Base-by-base conservation (phyloP, 37 sponge, comb jelly and placozoan species). In the Hexactinellida sp. region DNA sequence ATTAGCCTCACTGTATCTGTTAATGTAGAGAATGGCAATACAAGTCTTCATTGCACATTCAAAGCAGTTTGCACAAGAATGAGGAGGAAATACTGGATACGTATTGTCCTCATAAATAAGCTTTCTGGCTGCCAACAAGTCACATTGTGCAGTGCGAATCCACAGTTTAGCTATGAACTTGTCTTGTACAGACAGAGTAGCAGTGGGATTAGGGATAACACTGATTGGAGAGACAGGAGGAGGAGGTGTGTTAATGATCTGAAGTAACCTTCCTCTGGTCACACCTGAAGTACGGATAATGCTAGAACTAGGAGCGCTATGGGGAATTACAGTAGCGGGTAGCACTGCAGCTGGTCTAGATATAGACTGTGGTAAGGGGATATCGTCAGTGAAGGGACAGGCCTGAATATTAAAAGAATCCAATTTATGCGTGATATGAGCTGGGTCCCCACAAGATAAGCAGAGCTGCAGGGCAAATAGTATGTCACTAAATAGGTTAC, bases 141-240 rank as follows among this genome's bases (percentile, higher is more conserved):
- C 76, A 23, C 76, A 63, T n/a, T 63, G 76, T 7, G 76, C 76
- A 23, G 76, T 63, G 76, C 76, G 76, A 7, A 63, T 63, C 76
- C 76, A 63, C 3, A 63, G 76, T n/a, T n/a, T 63, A 32, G 76
- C 76, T 21, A n/a, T 63, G 21, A 63, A 63, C 13, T 63, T 63
- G 13, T 63, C 76, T 25, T 25, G 32, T 32, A 3, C 13, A 7
- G 76, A 63, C 13, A 47, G 9, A 19, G 16, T 16, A 47, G 52
- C 52, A 47, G 52, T 19, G 25, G 76, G 5, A 63, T n/a, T n/a
- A 25, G 76, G 34, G 30, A n/a, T 10, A 63, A n/a, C 32, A 32
- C 28, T 10, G 25, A 63, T 63, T 5, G 13, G 47, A 41, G 47
- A 13, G 47, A 41, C 13, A 41, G 5, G 5, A 41, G 47, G 47